Conservation (phyloP, 2,113 vertebrate genomes). For the Manacus vitellinus region DNA sequence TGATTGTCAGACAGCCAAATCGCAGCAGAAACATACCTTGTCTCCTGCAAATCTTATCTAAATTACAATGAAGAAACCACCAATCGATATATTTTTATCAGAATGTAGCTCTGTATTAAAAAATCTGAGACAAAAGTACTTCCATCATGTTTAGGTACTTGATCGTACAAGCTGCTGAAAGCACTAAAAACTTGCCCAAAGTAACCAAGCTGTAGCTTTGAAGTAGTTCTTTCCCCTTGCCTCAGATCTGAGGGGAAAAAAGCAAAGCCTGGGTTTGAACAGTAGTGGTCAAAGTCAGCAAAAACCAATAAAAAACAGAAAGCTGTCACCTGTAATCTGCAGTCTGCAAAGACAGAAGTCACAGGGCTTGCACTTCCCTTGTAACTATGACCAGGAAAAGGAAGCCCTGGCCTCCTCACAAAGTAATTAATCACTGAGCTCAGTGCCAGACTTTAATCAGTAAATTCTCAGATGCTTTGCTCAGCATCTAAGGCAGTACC, state of each 20-base stretch:
- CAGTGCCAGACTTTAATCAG: not conserved
- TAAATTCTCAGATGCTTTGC: not conserved
- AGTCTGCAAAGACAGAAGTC: not conserved
- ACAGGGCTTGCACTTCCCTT: not conserved
- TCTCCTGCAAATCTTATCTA: not conserved
- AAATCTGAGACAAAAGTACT: not conserved
- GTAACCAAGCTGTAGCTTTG: not conserved
- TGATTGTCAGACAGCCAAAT: not conserved
- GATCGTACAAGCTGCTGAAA: not conserved
- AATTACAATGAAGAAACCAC: not conserved
- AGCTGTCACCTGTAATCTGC: not conserved
- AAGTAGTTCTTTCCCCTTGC: not conserved
- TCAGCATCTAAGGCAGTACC: slow-evolving; percentile 68
- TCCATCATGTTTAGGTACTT: not conserved
- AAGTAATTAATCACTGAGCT: not conserved
- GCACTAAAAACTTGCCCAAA: not conserved
- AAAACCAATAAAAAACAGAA: not conserved
- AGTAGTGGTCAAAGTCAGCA: not conserved
- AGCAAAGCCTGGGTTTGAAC: not conserved
- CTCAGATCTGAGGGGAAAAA: not conserved
- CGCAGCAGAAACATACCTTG: not conserved
- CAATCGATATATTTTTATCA: not conserved
- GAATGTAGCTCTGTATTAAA: not conserved
- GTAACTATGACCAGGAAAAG: not conserved
- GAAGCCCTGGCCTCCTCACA: not conserved